Evolutionary conservation across 2,888 invertebrate species (phyloP).

Genomic region (Apotomis capreana): DNA sequence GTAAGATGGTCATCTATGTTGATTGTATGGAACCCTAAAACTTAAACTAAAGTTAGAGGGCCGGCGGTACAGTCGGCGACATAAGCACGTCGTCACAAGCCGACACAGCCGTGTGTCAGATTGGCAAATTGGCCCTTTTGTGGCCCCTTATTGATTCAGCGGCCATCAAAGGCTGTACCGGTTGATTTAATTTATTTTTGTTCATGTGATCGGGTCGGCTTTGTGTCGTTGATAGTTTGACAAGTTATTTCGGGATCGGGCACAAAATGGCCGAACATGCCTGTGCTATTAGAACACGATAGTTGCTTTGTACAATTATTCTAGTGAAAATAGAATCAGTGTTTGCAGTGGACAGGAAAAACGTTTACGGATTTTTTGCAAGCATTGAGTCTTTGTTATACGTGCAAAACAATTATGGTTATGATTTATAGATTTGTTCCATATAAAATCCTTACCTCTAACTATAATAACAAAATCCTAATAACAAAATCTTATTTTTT

Average conservation of each 20-base stretch:
- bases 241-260: constrained; percentile 11
- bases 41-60: background rate
- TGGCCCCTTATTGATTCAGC: constrained; percentile 20
- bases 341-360: too few species aligned
- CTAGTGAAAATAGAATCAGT: too few species aligned
- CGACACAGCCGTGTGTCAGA: background rate
- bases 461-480: too few species aligned
- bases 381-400: too few species aligned
- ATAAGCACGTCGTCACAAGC: background rate
- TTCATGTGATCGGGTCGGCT: constrained; percentile 8
- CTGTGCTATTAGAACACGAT: background rate
- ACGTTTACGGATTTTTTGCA: too few species aligned
- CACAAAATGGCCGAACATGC: background rate
- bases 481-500: too few species aligned
- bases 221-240: constrained; percentile 12
- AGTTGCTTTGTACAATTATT: too few species aligned
- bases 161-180: constrained; percentile 18
- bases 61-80: background rate
- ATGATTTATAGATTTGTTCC: too few species aligned
- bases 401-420: too few species aligned
- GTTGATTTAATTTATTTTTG: constrained; percentile 36
- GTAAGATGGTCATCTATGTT: too few species aligned
- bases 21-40: too few species aligned
- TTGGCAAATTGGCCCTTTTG: constrained; percentile 33
- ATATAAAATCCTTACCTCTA: too few species aligned